A percentile compares a stretch with the other conserved stretches of the same genome.
Evolutionary conservation across 2,888 invertebrate species (phyloP).

Genomic region (Apamea monoglypha): DNA sequence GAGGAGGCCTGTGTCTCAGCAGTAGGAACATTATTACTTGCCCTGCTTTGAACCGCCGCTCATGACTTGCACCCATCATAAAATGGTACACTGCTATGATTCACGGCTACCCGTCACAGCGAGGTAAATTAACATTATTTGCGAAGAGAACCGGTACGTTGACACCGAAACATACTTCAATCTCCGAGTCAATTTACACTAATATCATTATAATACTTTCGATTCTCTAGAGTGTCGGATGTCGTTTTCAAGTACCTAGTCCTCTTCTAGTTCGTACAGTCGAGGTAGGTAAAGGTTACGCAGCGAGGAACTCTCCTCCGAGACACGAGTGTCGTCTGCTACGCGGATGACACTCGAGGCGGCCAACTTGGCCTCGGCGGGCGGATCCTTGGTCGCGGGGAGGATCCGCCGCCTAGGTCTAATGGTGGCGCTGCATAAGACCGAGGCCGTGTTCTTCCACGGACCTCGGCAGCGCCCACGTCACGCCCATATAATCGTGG

Average conservation of each 20-base stretch:
- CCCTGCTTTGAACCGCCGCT: background rate
- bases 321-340: no score
- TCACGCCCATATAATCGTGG: no score
- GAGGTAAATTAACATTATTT: slow-evolving; percentile 36
- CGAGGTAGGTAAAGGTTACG: no score
- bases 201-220: background rate
- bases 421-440: no score
- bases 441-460: no score
- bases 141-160: slow-evolving; percentile 33
- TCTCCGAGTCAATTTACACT: slow-evolving; percentile 18
- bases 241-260: background rate
- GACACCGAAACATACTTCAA: slow-evolving; percentile 39
- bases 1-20: background rate
- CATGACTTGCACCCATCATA: slow-evolving; percentile 31
- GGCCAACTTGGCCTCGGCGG: no score
- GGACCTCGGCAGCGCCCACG: no score
- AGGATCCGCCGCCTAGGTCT: no score
- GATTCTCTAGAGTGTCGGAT: background rate
- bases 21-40: background rate
- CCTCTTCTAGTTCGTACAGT: background rate
- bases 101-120: slow-evolving; percentile 22
- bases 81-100: slow-evolving; percentile 31
- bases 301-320: no score
- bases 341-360: no score
- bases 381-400: no score